Conservation (phyloP, 2,888 invertebrate genomes). For the Notocelia uddmanniana region DNA sequence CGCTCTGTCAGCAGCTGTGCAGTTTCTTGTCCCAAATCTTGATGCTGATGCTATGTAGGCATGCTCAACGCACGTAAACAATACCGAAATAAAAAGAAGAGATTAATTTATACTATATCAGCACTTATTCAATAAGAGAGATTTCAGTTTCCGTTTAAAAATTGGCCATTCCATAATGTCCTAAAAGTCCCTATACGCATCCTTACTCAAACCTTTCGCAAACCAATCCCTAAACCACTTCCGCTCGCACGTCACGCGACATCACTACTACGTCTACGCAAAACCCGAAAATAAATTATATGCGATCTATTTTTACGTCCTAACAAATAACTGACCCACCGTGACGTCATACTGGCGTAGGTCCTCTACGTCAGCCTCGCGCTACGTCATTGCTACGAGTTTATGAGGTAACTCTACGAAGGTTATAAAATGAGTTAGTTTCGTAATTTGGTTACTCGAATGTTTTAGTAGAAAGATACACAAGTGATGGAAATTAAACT, state of each 20-base stretch:
- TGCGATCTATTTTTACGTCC: neutral
- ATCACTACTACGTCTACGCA: neutral
- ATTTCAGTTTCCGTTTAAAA: too few relatives aligned
- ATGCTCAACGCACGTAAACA: too few relatives aligned
- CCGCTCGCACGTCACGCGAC: neutral
- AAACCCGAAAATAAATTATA: neutral
- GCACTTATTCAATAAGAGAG: too few relatives aligned
- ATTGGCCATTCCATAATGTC: too few relatives aligned
- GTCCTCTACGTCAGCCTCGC: slow-evolving; percentile 27
- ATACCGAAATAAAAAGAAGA: too few relatives aligned
- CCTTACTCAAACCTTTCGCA: neutral
- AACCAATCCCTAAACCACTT: neutral
- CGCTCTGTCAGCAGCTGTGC: too few relatives aligned
- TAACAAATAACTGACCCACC: neutral
- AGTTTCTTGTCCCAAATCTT: too few relatives aligned
- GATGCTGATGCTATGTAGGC: too few relatives aligned
- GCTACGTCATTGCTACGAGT: slow-evolving; percentile 25
- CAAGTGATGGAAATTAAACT: too few relatives aligned
- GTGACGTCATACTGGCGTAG: slow-evolving; percentile 31
- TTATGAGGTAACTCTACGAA: slow-evolving; percentile 9
- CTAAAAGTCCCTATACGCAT: too few relatives aligned
- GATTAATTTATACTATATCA: too few relatives aligned
- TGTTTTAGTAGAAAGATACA: too few relatives aligned
- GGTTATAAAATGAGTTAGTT: neutral
- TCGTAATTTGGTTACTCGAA: neutral